Evolutionary conservation across 2,113 vertebrate genomes (phyloP).

Genomic region (Psilopsiagon aurifrons): DNA sequence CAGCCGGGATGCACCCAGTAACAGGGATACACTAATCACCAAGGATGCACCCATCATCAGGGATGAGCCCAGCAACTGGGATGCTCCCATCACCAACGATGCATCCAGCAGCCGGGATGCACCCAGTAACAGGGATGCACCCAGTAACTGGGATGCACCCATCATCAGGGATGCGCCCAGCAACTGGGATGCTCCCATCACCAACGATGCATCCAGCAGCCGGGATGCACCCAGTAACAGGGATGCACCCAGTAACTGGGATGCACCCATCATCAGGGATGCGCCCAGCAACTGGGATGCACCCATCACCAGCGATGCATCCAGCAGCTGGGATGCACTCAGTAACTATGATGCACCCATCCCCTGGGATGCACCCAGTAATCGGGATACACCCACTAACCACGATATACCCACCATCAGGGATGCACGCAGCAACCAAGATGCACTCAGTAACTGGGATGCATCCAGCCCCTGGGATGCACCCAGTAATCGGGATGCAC

Average conservation of each 20-base stretch:
- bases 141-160: too few relatives aligned
- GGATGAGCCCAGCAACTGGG: not conserved
- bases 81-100: not conserved
- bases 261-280: not conserved
- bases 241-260: too few relatives aligned
- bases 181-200: too few relatives aligned
- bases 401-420: fast-evolving
- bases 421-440: too few relatives aligned
- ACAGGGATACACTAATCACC: fast-evolving
- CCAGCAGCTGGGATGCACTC: not conserved
- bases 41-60: too few relatives aligned
- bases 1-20: not conserved
- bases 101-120: fast-evolving
- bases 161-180: not conserved
- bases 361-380: fast-evolving
- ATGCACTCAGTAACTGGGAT: too few relatives aligned
- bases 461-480: not conserved
- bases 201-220: fast-evolving
- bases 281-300: too few relatives aligned
- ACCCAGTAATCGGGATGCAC: too few relatives aligned
- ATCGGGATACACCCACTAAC: not conserved
- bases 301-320: too few relatives aligned
- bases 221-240: fast-evolving
- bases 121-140: fast-evolving
- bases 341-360: too few relatives aligned